Base-by-base conservation (phyloP, 2,797 vertebrate genomes). In the Aulostomus chinensis region DNA sequence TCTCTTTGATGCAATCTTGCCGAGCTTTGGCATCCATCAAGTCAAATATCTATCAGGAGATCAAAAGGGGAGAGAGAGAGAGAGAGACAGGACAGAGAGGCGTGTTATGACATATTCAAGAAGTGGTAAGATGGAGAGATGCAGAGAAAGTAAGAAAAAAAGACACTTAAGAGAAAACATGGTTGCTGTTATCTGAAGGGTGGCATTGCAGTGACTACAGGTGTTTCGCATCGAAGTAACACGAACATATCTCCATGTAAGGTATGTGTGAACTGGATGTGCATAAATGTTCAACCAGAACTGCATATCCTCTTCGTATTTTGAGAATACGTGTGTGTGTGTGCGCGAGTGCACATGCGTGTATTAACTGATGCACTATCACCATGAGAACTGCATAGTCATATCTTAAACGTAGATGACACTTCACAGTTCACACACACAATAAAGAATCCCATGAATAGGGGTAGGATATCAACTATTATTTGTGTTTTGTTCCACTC, bases 1-100 rank as follows among this genome's bases (percentile, higher is more conserved):
- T 99, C 93, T 98, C 96, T 94, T 99, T 99, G 93, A 99, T 98
- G 92, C 96, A 98, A 90, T 99, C 97, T 90, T 96, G 95, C 88
- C 95, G 94, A 79, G 96, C 96, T 91, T 99, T 99, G 91, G 96
- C 95, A 93, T 99, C 97, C 97, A 99, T 98, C 93, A 99, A 93
- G 91, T 99, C 93, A 91, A 98, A 99, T 96, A 98, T 99, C 97
- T 99, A 86, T 80, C 83, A 91, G 76, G 66, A 89, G 85, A 93
- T 93, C 76, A 86, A 83, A 94, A 83, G 51, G 83, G 12, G 80
- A 84, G 67, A 55, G 57, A 35, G 67, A 39, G 33, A 18, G 60
- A 35, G 36, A 22, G 54, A 56, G 56, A 63, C 63, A 50, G 59
- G 67, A 77, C 59, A 76, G 71, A 86, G 73, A 80, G 30, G 25